Base-by-base conservation (phyloP, 2,113 vertebrate species). In the Cheirogaleus medius region DNA sequence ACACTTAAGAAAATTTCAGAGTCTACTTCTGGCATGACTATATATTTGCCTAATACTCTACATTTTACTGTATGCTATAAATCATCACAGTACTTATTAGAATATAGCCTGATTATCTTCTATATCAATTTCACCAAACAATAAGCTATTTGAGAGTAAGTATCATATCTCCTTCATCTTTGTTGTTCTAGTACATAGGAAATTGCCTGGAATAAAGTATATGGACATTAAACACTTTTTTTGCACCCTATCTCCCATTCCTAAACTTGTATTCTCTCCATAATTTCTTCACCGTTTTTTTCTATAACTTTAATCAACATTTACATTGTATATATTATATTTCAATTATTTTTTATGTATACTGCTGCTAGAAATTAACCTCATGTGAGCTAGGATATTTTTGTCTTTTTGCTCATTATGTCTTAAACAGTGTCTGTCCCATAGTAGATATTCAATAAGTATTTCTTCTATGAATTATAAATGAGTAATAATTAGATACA, bases 391-490 rank as follows among this genome's bases (percentile, higher is more conserved):
- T 76, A 29, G 4, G 1, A 49, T 52, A 23, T 14, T 83, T 87
- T 68, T 32, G 8, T 32, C 1, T 7, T 73, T 60, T 74, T 80
- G 15, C 9, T 86, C 11, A 21, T 14, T 82, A 14, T 32, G 66
- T 60, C 58, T 91, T 42, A 10, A 77, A 56, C 4, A 42, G 3
- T 80, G 10, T 66, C 23, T 56, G 2, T 4, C 5, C 5, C 20
- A 74, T 17, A 80, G 14, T 8, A 74, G 1, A 29, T 73, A 27
- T 12, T 78, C 12, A 58, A 8, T 21, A 47, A 25, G 3, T 64
- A 78, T 15, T 54, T 95, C 2, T 58, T 88, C 73, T 71, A 42
- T 84, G 21, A 92, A 85, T 42, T 83, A 87, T 54, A 54, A 17
- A 44, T 64, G 8, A 69, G 66, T 81, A 80, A 54, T 39, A 54